Evolutionary conservation across 2,113 vertebrate genomes (phyloP), one percentile per base, ranked within the genome.

Genomic region (Stictonetta naevosa): DNA sequence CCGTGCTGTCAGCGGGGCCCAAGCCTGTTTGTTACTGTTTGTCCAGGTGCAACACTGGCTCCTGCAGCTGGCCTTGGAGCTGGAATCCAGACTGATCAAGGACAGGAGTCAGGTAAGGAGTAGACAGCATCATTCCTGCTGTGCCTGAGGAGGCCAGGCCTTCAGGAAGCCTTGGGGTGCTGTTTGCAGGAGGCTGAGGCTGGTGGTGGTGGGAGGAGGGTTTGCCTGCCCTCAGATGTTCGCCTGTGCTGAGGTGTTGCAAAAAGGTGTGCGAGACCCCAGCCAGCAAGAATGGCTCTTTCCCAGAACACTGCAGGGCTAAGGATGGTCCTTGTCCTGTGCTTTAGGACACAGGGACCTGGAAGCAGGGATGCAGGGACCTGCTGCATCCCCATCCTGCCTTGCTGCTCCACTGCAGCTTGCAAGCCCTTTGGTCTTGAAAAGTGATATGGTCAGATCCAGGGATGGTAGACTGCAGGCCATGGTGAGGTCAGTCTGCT

Each of bases 11-110:
- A 90, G 50, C 19, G 29, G n/a, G 34, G 14, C 11, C 59, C 33
- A 62, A 46, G 15, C 21, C 50, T 93, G 25, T 74, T 64, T 59
- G 33, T 88, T 56, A 33, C 55, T 96, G 7, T 46, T 74, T 84
- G 36, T 96, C 71, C 96, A 99, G 99, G 98, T 99, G 38, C 98
- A 99, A 31, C 97, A 99, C 94, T 99, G 99, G 99, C 98, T 99
- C 33, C 92, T 99, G 94, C 99, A 99, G 50, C 92, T 99, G 97
- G 98, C 99, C 58, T 98, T 99, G 68, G 99, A 99, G 97, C 96
- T 99, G 95, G 99, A 99, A 92, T 99, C 99, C 85, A 98, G 99
- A 90, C 97, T 99, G 85, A 98, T 88, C 71, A 99, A 99, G 92
- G 99, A 99, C 96, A 98, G 95, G 97, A 98, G 98, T 64, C 98